phyloP scores from a whole-genome alignment of 2,113 vertebrate genomes.

The Gallinago jamesoni region DNA sequence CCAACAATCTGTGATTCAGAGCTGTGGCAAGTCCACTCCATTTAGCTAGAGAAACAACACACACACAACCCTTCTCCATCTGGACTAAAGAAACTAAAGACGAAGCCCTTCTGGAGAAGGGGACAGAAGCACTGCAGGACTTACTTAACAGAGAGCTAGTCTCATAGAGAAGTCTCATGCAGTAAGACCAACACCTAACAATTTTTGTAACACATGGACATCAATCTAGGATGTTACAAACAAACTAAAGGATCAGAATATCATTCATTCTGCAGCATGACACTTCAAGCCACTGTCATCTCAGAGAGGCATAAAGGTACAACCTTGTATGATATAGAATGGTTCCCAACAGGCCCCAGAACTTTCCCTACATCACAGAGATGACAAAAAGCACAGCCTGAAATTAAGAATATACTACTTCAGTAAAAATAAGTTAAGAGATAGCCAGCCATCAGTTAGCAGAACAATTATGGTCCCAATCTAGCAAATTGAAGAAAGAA shows the following conservation, averaged over 20 bases:
- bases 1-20: background rate
- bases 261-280: background rate
- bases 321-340: background rate
- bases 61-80: background rate
- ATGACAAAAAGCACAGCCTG: background rate
- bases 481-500: background rate
- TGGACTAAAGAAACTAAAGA: background rate
- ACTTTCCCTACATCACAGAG: background rate
- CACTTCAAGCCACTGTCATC: background rate
- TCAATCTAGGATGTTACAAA: background rate
- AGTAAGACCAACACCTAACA: background rate
- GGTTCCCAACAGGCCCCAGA: background rate
- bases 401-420: background rate
- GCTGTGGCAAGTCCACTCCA: background rate
- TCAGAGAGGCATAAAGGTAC: background rate
- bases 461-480: background rate
- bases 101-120: background rate
- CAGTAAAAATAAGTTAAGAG: background rate
- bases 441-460: background rate
- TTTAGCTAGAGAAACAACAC: background rate
- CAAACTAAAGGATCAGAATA: background rate
- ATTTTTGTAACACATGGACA: background rate
- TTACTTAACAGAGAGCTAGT: background rate
- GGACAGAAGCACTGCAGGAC: background rate
- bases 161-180: accelerated